Evolutionary conservation across 1,140 invertebrate species (phyloP).

Genomic region (Drosophila takahashii): DNA sequence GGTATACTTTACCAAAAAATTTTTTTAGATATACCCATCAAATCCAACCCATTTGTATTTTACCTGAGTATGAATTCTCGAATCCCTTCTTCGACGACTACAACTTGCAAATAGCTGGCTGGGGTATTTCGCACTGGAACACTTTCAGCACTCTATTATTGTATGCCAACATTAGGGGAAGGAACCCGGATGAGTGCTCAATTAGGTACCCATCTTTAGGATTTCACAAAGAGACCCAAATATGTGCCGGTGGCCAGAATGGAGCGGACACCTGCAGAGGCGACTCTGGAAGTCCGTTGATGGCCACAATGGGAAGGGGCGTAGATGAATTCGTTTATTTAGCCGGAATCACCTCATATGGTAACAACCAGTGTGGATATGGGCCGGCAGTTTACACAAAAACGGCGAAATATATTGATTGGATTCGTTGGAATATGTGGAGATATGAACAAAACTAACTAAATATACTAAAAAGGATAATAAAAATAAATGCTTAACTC

Average conservation of each 20-base stretch:
- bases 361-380: neutral
- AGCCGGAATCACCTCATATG: neutral
- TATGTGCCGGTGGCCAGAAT: neutral
- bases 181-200: neutral
- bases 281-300: neutral
- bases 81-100: neutral
- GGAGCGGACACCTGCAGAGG: neutral
- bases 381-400: neutral
- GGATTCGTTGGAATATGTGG: neutral
- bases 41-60: neutral
- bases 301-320: neutral
- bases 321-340: neutral
- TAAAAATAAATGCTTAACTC: too few species aligned
- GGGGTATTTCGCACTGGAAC: rapidly evolving
- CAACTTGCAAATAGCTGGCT: neutral
- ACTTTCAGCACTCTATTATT: neutral
- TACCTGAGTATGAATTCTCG: neutral
- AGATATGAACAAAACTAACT: neutral
- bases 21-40: neutral
- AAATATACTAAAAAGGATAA: too few species aligned
- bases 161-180: neutral
- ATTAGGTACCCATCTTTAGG: neutral
- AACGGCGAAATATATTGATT: neutral
- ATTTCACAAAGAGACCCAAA: neutral
- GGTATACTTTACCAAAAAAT: neutral